Conservation (phyloP, 2,888 invertebrate genomes). For the Lucinisca nassula region DNA sequence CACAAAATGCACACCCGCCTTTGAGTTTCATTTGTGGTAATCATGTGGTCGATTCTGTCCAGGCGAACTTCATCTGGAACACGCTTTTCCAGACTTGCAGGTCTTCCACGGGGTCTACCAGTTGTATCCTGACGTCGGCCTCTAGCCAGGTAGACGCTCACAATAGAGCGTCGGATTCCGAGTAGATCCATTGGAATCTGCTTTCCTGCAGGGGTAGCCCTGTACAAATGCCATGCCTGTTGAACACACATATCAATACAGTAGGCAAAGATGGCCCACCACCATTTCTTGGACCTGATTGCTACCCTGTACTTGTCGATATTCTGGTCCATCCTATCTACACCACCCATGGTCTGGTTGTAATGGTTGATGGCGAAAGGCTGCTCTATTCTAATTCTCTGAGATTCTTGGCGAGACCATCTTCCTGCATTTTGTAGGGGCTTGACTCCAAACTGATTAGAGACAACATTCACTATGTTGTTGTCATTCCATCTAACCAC, state of each 20-base stretch:
- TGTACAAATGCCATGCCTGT: constrained; percentile 13
- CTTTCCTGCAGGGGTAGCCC: too few relatives aligned
- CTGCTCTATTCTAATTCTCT: constrained; percentile 12
- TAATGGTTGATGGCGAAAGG: constrained; percentile 21
- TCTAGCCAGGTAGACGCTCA: background rate
- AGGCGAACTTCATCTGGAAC: background rate
- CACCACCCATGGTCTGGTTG: constrained; percentile 48
- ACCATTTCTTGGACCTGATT: constrained; percentile 17
- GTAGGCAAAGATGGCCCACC: background rate
- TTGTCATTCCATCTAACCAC: too few relatives aligned
- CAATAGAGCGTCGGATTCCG: background rate
- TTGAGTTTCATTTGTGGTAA: background rate
- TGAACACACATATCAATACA: background rate
- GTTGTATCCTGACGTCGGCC: background rate
- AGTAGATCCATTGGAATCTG: background rate
- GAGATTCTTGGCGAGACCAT: constrained; percentile 4
- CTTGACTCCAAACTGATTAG: constrained; percentile 6
- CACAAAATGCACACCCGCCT: background rate
- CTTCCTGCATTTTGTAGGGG: background rate
- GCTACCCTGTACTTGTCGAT: constrained; percentile 8
- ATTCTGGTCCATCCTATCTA: constrained; percentile 48
- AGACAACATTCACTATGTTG: constrained; percentile 28
- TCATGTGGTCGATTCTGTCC: background rate
- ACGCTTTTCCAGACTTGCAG: background rate
- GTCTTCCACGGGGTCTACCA: background rate